Evolutionary conservation across 2,888 invertebrate species (phyloP).

Genomic region (Tanypteryx hageni): DNA sequence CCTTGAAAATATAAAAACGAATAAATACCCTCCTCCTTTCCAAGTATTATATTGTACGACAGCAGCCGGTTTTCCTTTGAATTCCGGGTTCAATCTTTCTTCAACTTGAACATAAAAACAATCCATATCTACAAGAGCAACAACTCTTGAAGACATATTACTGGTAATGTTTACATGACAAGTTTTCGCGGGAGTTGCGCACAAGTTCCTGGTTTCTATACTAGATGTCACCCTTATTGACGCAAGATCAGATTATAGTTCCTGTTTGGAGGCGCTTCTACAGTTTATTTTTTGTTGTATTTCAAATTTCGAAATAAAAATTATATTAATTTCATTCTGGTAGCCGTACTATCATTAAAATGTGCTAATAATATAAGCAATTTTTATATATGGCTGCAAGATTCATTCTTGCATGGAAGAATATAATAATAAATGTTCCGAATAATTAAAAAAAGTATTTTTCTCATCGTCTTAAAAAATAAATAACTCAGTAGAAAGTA

Average conservation of each 20-base stretch:
- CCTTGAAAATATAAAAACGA: neutral
- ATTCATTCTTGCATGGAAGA: neutral
- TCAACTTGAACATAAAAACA: conserved; percentile 99
- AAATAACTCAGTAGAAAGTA: too few species aligned
- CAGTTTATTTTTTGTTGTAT: too few species aligned
- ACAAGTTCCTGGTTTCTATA: neutral
- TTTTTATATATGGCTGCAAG: neutral
- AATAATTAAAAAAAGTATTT: too few species aligned
- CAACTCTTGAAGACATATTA: conserved; percentile 78
- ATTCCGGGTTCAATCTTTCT: conserved; percentile 88
- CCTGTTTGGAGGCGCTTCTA: neutral
- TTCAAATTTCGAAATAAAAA: too few species aligned
- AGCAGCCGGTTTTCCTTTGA: conserved; percentile 93
- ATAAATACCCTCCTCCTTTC: conserved; percentile 91
- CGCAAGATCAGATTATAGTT: neutral
- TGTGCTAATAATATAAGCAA: neutral
- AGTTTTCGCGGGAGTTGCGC: neutral
- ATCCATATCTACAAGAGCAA: conserved; percentile 98
- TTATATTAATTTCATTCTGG: neutral
- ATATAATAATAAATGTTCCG: too few species aligned
- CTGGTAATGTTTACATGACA: neutral
- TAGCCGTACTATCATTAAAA: neutral
- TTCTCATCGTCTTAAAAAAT: too few species aligned
- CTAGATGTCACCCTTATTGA: neutral
- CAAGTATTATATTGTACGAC: conserved; percentile 97